Base-by-base conservation (phyloP, 2,113 vertebrate genomes). In the Tinamus guttatus region DNA sequence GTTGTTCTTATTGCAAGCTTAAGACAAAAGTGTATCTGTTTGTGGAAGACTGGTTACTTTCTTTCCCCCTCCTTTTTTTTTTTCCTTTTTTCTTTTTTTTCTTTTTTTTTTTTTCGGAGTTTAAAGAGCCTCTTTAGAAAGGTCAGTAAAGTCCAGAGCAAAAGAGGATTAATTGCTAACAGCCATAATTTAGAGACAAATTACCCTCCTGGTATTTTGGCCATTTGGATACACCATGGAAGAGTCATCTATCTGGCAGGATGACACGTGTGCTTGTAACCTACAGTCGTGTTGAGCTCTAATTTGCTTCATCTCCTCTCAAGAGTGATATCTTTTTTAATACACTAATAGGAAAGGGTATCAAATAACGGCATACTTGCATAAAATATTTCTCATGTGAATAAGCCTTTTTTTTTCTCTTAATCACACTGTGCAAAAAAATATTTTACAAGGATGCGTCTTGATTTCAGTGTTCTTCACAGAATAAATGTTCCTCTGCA, bases 171-270 rank as follows among this genome's bases (percentile, higher is more conserved):
- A 86, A 95, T 97, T 96, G 85, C 76, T 56, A 95, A 43, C 64
- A 93, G 87, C 82, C 82, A 93, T 90, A 95, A 95, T 83, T 88
- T 90, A 86, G 65, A 94, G 94, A 96, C 36, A 96, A 97, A 97
- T 97, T 93, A 93, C 58, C 41, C 47, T 88, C 76, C 36, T 95
- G 95, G 79, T 95, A 96, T 96, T 96, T 97, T 32, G 38, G 73
- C 69, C 25, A 3, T 88, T 76, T 68, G 73, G 69, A 75, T 86
- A 63, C 52, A 78, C 25, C 34, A 43, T 17, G 58, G 81, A 88
- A 90, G 93, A 96, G 47, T 62, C 82, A 96, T 96, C 65, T 76
- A 38, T 95, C 90, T 92, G 52, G 49, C 40, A 71, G 51, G 81
- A 91, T 36, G 82, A 81, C 83, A 68, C 1, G 12, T 19, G 12